Evolutionary conservation across 2,113 vertebrate genomes (phyloP).

Genomic region (Sylvia atricapilla): DNA sequence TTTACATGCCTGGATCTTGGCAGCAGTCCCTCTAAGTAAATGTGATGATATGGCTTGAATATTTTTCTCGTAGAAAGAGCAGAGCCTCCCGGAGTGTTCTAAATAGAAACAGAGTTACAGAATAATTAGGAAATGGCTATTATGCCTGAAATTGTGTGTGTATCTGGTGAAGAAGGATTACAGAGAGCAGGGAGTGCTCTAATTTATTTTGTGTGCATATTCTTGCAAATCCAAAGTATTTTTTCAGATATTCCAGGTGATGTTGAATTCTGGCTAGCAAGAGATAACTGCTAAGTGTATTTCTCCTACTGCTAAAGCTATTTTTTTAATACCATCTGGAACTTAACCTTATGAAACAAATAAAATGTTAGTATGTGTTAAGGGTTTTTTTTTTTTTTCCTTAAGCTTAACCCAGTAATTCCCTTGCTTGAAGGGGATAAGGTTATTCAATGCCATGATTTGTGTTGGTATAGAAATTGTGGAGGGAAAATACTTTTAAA

Average conservation of each 20-base stretch:
- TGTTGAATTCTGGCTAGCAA: not conserved
- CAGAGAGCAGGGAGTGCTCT: not conserved
- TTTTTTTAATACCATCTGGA: not conserved
- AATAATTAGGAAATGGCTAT: conserved; percentile 4
- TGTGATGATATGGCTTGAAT: not conserved
- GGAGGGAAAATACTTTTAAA: not conserved
- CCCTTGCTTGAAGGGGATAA: not conserved
- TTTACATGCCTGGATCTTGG: not conserved
- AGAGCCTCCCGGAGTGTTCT: not conserved
- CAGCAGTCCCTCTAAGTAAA: not conserved
- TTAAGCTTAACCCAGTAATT: not conserved
- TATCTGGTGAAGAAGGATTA: not conserved
- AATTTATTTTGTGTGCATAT: not conserved
- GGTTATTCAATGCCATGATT: not conserved
- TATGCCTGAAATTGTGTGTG: not conserved
- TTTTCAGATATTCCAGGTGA: not conserved
- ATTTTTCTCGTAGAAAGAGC: not conserved
- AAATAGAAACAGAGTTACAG: not conserved
- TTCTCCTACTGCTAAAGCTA: not conserved
- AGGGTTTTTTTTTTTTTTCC: accelerated
- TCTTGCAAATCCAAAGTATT: not conserved
- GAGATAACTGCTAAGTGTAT: not conserved
- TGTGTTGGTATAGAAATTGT: not conserved
- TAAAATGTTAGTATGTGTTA: not conserved
- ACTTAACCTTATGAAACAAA: not conserved